Evolutionary conservation across 2,888 invertebrate genomes (phyloP).

Genomic region (Drosophila affinis): DNA sequence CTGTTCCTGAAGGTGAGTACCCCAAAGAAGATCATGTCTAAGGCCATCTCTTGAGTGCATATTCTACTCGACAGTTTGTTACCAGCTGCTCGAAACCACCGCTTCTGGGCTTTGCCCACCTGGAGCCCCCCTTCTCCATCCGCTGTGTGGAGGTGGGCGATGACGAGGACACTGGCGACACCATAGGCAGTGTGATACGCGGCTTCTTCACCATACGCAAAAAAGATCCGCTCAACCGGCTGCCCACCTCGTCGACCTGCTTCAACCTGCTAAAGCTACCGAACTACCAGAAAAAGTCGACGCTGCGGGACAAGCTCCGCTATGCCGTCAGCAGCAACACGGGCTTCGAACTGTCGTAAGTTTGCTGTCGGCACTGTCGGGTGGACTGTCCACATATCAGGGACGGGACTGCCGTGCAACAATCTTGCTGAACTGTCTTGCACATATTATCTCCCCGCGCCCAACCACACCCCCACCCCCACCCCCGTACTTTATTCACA

Average conservation of each 20-base stretch:
- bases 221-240: constrained; percentile 95
- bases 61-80: constrained; percentile 87
- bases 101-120: constrained; percentile 96
- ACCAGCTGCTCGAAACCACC: constrained; percentile 99
- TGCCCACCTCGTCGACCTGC: constrained; percentile 99
- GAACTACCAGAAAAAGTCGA: constrained; percentile 98
- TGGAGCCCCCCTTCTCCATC: constrained; percentile 99
- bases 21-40: background rate
- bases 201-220: constrained; percentile 99
- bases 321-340: constrained; percentile 99
- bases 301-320: constrained; percentile 96
- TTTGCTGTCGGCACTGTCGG: constrained; percentile 5
- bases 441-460: background rate
- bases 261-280: constrained; percentile 99
- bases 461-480: background rate
- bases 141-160: constrained; percentile 99
- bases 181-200: constrained; percentile 95
- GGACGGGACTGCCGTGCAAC: background rate
- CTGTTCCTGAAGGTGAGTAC: constrained; percentile 93
- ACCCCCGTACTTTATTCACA: constrained; percentile 9
- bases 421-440: constrained; percentile 3
- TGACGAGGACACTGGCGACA: constrained; percentile 94
- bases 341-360: constrained; percentile 98
- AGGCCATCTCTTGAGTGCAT: background rate
- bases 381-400: constrained; percentile 38